A percentile compares a stretch with the other conserved stretches of the same genome.
These are phyloP conservation scores for Nyctibius bracteatus DNA, from an alignment of 2,113 vertebrate genomes.

Conservation along the genomic window DNA sequence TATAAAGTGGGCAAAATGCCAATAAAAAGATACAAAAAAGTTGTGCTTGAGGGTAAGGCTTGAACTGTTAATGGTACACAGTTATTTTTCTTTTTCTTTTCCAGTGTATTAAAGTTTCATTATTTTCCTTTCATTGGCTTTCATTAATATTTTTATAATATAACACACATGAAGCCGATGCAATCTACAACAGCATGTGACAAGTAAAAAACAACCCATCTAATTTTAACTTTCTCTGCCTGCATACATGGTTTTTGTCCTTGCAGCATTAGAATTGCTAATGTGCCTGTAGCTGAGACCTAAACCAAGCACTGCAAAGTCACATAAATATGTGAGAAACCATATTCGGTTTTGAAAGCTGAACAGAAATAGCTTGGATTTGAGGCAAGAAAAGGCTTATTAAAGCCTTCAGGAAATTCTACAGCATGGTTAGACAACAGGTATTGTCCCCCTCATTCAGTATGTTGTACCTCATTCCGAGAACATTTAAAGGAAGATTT, in stretches of 20 bases:
- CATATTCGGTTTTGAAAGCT: background rate
- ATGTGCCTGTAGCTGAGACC: background rate
- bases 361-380: background rate
- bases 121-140: background rate
- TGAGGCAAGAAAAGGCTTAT: background rate
- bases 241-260: background rate
- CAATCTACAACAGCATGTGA: background rate
- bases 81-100: background rate
- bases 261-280: background rate
- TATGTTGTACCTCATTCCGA: background rate
- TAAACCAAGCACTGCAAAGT: background rate
- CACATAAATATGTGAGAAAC: background rate
- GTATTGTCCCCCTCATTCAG: background rate
- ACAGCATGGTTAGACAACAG: background rate
- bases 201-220: background rate
- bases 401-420: background rate
- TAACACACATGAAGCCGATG: background rate
- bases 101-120: background rate
- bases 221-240: constrained; percentile 10
- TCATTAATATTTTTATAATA: background rate
- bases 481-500: background rate
- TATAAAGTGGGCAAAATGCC: background rate
- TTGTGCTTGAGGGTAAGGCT: background rate
- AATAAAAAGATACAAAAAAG: background rate
- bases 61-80: background rate